Percentiles rank a stretch among this genome's conserved stretches.
Evolutionary conservation across 2,113 vertebrate species (phyloP).

Genomic region (Petrocephalus microphthalmus): DNA sequence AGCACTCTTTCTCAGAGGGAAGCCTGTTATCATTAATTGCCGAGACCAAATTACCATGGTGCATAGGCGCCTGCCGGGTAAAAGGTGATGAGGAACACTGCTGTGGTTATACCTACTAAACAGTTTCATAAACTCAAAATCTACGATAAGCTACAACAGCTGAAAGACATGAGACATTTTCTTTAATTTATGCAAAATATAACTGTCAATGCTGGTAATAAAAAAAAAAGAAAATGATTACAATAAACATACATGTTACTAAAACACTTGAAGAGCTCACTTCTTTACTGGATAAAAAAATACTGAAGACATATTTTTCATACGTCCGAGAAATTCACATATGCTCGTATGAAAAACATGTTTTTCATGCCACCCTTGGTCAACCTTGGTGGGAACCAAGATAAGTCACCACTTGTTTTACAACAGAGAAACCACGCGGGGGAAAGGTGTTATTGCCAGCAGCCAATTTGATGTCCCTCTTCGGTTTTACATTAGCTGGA

Average conservation of each 20-base stretch:
- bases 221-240: slow-evolving; percentile 57
- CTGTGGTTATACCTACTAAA: slow-evolving; percentile 35
- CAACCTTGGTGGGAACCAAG: not conserved
- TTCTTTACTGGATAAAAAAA: slow-evolving; percentile 1
- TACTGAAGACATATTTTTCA: slow-evolving; percentile 3
- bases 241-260: slow-evolving; percentile 50
- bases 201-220: slow-evolving; percentile 60
- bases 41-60: slow-evolving; percentile 52
- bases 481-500: not conserved
- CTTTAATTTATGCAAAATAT: slow-evolving; percentile 68
- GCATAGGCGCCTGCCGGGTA: slow-evolving; percentile 56
- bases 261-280: slow-evolving; percentile 29
- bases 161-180: slow-evolving; percentile 54
- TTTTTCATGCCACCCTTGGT: slow-evolving; percentile 4
- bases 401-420: not conserved
- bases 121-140: not conserved
- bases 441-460: not conserved
- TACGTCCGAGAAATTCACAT: not conserved
- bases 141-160: slow-evolving; percentile 38
- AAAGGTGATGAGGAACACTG: slow-evolving; percentile 55
- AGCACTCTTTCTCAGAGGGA: slow-evolving; percentile 21
- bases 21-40: slow-evolving; percentile 51
- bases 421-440: not conserved
- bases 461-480: not conserved
- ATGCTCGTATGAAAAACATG: not conserved